These are phyloP conservation scores for Limenitis camilla DNA, from an alignment of 2,888 invertebrate genomes.

Conservation along the genomic window DNA sequence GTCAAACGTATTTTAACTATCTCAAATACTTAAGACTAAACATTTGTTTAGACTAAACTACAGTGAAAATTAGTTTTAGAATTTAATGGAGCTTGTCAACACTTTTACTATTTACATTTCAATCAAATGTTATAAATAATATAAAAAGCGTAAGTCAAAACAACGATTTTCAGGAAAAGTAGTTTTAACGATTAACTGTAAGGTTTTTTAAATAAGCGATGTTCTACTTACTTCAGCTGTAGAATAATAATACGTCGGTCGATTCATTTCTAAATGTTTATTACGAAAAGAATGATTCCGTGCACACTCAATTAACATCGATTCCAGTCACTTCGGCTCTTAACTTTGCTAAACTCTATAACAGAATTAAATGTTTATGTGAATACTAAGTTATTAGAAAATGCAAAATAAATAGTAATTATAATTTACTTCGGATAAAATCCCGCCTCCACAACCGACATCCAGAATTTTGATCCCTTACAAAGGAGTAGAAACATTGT, in stretches of 20 bases:
- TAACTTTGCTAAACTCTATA: constrained; percentile 82
- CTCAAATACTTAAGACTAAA: no score
- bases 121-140: no score
- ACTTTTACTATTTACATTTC: no score
- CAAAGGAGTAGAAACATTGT: constrained; percentile 73
- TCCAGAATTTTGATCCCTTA: constrained; percentile 82
- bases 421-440: constrained; percentile 83
- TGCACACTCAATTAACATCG: constrained; percentile 83
- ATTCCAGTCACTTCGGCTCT: constrained; percentile 88
- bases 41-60: no score
- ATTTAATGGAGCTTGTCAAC: no score
- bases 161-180: no score
- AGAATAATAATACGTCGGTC: constrained; percentile 61
- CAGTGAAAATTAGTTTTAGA: no score
- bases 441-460: constrained; percentile 94
- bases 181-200: neutral
- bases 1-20: no score
- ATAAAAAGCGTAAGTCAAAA: no score
- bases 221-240: constrained; percentile 71
- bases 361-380: no score
- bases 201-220: neutral
- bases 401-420: no score
- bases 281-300: constrained; percentile 73
- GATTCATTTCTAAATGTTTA: constrained; percentile 39
- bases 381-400: no score